Conservation (phyloP, 2,888 invertebrate genomes). For the Caenorhabditis imperialis region DNA sequence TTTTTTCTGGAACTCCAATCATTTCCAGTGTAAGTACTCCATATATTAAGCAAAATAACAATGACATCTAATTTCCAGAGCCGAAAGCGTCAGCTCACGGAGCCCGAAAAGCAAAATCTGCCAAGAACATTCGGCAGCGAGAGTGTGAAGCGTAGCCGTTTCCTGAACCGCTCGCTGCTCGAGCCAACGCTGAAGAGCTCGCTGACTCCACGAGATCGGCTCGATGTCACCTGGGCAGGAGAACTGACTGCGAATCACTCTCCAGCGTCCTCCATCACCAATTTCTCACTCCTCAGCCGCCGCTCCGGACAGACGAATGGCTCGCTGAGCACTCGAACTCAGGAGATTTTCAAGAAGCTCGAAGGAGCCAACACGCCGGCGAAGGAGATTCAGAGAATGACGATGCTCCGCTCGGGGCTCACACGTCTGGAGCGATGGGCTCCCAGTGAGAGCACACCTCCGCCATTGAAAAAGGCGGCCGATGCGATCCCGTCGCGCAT, state of each 20-base stretch:
- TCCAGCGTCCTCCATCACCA: constrained; percentile 47
- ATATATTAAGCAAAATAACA: too few species aligned
- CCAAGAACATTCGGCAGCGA: constrained; percentile 35
- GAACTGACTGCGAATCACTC: constrained; percentile 44
- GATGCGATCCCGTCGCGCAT: constrained; percentile 52
- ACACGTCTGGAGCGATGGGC: constrained; percentile 38
- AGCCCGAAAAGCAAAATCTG: constrained; percentile 27
- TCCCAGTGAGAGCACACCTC: constrained; percentile 13
- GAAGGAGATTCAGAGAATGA: constrained; percentile 46
- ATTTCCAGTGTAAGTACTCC: constrained; percentile 25
- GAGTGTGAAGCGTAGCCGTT: constrained; percentile 30
- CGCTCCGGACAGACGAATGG: constrained; percentile 21
- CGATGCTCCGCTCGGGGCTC: constrained; percentile 41
- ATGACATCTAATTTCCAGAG: constrained; percentile 33
- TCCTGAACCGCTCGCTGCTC: constrained; percentile 40
- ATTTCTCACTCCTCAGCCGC: constrained; percentile 45
- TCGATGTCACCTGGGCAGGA: constrained; percentile 50
- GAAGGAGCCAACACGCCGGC: constrained; percentile 41
- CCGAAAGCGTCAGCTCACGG: constrained; percentile 52
- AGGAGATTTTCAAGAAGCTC: constrained; percentile 38
- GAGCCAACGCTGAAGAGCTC: constrained; percentile 31
- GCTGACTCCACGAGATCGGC: background rate
- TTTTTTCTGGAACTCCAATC: constrained; percentile 40
- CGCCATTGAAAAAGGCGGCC: constrained; percentile 46
- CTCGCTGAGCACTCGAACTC: constrained; percentile 48